Evolutionary conservation across 2,888 invertebrate genomes (phyloP), one percentile per base, ranked within the genome.

Genomic region (Hirtodrosophila trivittata): DNA sequence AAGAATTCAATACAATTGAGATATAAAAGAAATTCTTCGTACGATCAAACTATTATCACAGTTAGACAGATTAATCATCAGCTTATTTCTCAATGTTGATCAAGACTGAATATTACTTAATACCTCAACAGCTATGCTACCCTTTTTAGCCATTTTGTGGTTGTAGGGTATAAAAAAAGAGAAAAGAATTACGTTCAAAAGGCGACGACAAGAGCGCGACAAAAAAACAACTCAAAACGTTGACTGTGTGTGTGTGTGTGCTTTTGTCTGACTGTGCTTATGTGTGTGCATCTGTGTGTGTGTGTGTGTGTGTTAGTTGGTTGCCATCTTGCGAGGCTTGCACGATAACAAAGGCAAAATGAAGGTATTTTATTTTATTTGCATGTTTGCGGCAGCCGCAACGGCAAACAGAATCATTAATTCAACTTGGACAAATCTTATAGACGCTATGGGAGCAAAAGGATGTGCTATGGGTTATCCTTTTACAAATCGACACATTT

Each of bases 191-290:
- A 16, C 12, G 18, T 10, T 32, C 5, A 42, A 37, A 38, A 35
- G 46, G 21, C 38, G 45, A 59, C 51, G 33, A 59, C 21, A 12
- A 38, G 21, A 50, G 58, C 41, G 43, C 39, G 46, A 37, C 52
- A 46, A 42, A 28, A 39, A 50, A 46, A 54, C 41, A 59, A 56
- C 56, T 65, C 51, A 67, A 63, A 73, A 63, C 50, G 51, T 39
- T 50, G 57, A 51, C 65, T 46, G 65, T 51, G 66, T 51, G 56
- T 28, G 38, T 38, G 8, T 38, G 14, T 38, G 55, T 45, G 43
- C 13, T 30, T 39, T 32, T 43, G n/a, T 14, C 25, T 49, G 37
- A 12, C 16, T 45, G 32, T 43, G 8, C 25, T 12, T 21, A 45
- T 28, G 35, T 32, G 21, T 41, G 35, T 32, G 47, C 25, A 13